phyloP scores from a whole-genome alignment of 1,140 invertebrate genomes.

The Meloidogyne floridensis region DNA sequence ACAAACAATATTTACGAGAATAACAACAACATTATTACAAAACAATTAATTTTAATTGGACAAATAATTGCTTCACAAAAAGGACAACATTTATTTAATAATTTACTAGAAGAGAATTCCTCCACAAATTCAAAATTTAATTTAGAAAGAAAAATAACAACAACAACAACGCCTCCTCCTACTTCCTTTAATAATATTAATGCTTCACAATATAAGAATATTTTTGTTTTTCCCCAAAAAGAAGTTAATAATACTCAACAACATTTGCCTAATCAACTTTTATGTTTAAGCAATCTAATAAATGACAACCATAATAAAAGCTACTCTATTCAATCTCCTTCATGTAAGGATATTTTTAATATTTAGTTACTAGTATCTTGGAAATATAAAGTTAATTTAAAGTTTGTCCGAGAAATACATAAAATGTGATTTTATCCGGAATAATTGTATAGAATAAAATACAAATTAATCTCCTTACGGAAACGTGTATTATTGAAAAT shows the following conservation, averaged over 20 bases:
- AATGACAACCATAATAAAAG: background rate
- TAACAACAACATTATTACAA: background rate
- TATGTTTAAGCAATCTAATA: background rate
- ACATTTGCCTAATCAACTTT: background rate
- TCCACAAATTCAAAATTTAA: background rate
- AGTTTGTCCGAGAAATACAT: background rate
- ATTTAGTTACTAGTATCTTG: background rate
- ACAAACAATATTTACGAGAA: background rate
- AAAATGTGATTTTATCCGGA: background rate
- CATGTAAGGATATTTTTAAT: background rate
- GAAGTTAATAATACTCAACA: background rate
- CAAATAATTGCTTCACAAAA: background rate
- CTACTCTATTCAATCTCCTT: background rate
- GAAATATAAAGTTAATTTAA: background rate
- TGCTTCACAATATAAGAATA: background rate
- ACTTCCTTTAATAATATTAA: background rate
- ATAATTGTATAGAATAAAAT: background rate
- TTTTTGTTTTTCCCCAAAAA: background rate
- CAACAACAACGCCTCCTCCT: background rate
- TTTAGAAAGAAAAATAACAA: background rate
- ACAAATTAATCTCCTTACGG: no score
- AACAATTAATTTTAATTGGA: background rate
- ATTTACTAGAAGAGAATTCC: background rate
- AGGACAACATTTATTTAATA: background rate
- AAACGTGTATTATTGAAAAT: no score